Percentiles rank a stretch among this genome's conserved stretches.
These are phyloP conservation scores for Lasiurus cinereus DNA, from an alignment of 2,113 vertebrate species.

Conservation along the genomic window DNA sequence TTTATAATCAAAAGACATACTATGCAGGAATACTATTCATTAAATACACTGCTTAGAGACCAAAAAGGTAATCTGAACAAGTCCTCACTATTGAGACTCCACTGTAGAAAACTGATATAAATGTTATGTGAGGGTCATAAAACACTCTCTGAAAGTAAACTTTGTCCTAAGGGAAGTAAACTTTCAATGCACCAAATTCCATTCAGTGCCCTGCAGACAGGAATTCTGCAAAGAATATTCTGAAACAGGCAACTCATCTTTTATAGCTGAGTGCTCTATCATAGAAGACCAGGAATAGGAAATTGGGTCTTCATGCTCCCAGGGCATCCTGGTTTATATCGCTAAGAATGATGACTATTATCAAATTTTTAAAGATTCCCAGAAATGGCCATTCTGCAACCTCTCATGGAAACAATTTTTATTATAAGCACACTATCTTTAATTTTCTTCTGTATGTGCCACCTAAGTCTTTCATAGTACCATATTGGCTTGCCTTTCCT, in stretches of 20 bases:
- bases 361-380: constrained; percentile 66
- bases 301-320: constrained; percentile 50
- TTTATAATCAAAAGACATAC: constrained; percentile 69
- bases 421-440: constrained; percentile 60
- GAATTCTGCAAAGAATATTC: constrained; percentile 63
- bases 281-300: constrained; percentile 20
- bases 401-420: constrained; percentile 64
- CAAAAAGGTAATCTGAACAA: constrained; percentile 72
- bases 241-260: constrained; percentile 70
- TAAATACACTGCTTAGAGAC: constrained; percentile 61
- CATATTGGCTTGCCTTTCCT: not conserved
- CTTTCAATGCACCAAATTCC: constrained; percentile 67
- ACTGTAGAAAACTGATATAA: not conserved
- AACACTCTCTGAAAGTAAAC: constrained; percentile 71
- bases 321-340: constrained; percentile 65
- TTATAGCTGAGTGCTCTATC: constrained; percentile 74
- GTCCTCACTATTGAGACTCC: not conserved
- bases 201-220: constrained; percentile 70
- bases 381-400: constrained; percentile 59
- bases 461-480: constrained; percentile 8
- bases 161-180: constrained; percentile 68
- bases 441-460: constrained; percentile 59
- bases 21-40: constrained; percentile 35
- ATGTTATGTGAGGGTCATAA: constrained; percentile 53
- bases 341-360: constrained; percentile 76